Base-by-base conservation (phyloP, 2,888 invertebrate genomes). In the Thera britannica region DNA sequence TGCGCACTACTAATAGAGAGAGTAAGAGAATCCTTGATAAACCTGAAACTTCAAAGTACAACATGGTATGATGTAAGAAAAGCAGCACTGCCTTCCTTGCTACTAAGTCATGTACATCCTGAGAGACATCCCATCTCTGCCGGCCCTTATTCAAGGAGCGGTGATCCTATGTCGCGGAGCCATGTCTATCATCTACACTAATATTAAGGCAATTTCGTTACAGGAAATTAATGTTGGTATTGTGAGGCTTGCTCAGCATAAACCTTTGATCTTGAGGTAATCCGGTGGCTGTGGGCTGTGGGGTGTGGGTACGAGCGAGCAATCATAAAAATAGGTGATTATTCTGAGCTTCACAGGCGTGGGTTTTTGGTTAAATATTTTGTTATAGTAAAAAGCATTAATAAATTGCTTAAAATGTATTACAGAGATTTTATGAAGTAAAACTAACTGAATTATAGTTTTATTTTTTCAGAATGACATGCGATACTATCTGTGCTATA, bases 191-290 rank as follows among this genome's bases (percentile, higher is more conserved):
- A 56, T 57, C 57, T 63, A 38, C 61, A 41, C 62, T 56, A 62
- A 62, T 62, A 55, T 62, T 35, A 54, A 36, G 55, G 48, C 62
- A 46, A 55, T 62, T 56, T 36, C 48, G 48, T 8, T 9, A 46
- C 62, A 48, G 62, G 62, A 61, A 55, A 62, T 62, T 56, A 54
- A 48, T 62, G 62, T 62, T 62, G 62, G 62, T 62, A 48, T 62
- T 62, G 62, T 54, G 62, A 55, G 62, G 48, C 60, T 60, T 23
- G 55, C 36, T 54, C 54, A 11, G 46, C 11, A 46, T 48, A 54
- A 55, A 55, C 57, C 9, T 57, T 41, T 62, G 55, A 62, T 62
- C 55, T 54, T 34, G 52, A 35, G 11, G 54, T 56, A 46, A 55
- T 56, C 48, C 55, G 8, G 44, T 9, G 9, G 9, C 41, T 41